Conservation (phyloP, 1,140 invertebrate genomes). For the Armadillidium nasatum region DNA sequence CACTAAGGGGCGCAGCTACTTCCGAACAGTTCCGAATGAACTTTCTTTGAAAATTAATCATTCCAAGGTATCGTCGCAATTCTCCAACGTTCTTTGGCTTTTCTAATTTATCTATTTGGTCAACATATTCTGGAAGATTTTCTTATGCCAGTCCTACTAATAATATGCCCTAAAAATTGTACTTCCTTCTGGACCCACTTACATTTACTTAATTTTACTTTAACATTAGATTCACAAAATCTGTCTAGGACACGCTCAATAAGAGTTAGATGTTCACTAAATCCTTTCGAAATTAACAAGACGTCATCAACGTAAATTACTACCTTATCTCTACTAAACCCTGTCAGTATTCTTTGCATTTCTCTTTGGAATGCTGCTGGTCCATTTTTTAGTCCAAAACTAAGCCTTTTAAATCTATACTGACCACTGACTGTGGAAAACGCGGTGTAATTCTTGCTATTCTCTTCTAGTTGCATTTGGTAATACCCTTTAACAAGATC, state of each 20-base stretch:
- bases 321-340: not conserved
- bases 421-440: not conserved
- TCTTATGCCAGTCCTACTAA: not conserved
- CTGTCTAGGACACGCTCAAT: not conserved
- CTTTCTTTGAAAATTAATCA: not conserved
- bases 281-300: not conserved
- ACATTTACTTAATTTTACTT: not conserved
- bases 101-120: not conserved
- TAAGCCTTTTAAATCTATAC: conserved; percentile 1
- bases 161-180: not conserved
- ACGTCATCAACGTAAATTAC: not conserved
- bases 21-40: not conserved
- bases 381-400: conserved; percentile 20
- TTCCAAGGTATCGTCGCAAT: too few species aligned
- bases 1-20: not conserved
- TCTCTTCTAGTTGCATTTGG: too few species aligned
- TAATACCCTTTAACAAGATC: too few species aligned
- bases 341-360: conserved; percentile 1
- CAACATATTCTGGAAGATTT: not conserved
- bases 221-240: not conserved
- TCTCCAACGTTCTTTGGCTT: not conserved
- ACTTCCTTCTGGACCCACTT: not conserved
- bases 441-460: too few species aligned
- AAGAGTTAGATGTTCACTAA: not conserved
- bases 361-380: conserved; percentile 22